These are phyloP conservation scores for Neogobius melanostomus DNA, from an alignment of 2,113 vertebrate species.

Conservation along the genomic window DNA sequence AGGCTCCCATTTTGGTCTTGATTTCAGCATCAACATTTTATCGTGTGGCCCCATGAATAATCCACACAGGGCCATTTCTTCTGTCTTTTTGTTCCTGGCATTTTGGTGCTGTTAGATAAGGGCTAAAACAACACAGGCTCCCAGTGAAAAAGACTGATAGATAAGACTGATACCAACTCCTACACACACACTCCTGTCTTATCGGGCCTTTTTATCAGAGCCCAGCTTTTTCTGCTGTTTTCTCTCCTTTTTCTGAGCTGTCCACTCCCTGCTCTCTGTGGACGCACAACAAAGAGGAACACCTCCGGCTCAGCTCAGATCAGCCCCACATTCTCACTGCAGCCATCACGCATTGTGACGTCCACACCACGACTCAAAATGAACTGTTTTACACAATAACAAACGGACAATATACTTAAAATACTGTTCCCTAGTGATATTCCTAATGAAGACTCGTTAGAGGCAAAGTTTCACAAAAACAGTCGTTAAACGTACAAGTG, in stretches of 20 bases:
- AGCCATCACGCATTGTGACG: neutral
- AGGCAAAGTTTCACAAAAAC: neutral
- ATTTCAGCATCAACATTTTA: constrained; percentile 82
- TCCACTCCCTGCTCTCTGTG: constrained; percentile 72
- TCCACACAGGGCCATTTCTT: constrained; percentile 80
- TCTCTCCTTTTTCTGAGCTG: constrained; percentile 47
- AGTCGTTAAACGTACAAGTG: neutral
- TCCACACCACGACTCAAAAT: neutral
- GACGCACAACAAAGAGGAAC: constrained; percentile 55
- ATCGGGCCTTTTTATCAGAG: constrained; percentile 92
- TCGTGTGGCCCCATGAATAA: constrained; percentile 83
- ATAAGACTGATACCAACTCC: constrained; percentile 96
- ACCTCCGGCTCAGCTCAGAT: constrained; percentile 4
- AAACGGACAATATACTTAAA: neutral
- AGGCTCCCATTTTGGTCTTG: constrained; percentile 69
- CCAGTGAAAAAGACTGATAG: constrained; percentile 93
- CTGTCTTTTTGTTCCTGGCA: constrained; percentile 94
- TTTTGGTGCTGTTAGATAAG: constrained; percentile 95
- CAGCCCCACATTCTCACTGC: neutral
- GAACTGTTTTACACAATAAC: neutral
- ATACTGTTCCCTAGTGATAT: neutral
- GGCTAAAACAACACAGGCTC: constrained; percentile 93
- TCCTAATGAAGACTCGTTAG: neutral
- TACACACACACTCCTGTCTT: constrained; percentile 89
- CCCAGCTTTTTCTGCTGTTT: constrained; percentile 61